These are phyloP conservation scores for Aphidius ervi DNA, from an alignment of 1,140 invertebrate genomes.

Conservation along the genomic window DNA sequence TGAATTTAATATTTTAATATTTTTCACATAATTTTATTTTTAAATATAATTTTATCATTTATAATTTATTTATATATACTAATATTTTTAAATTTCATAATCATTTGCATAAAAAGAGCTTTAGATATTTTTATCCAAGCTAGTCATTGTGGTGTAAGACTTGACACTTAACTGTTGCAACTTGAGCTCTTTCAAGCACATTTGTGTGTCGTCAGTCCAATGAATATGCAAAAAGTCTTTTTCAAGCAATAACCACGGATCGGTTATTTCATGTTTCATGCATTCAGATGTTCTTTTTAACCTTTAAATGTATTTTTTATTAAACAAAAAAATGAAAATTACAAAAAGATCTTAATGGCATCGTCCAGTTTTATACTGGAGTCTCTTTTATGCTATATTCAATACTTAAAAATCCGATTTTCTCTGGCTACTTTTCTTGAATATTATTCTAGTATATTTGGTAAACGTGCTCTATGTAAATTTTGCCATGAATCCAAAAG, in stretches of 20 bases:
- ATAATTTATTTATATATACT: too few species aligned
- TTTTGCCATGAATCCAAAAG: conserved; percentile 5
- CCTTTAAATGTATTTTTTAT: conserved; percentile 13
- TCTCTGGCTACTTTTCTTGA: conserved; percentile 8
- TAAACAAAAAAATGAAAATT: conserved; percentile 2
- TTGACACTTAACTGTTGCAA: too few species aligned
- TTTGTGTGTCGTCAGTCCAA: conserved; percentile 19
- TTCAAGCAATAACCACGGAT: conserved; percentile 7
- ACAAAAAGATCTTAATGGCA: conserved; percentile 3
- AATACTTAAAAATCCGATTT: conserved; percentile 19
- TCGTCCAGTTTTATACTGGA: conserved; percentile 10
- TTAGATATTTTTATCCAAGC: too few species aligned
- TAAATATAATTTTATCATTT: too few species aligned
- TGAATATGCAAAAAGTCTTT: conserved; percentile 37
- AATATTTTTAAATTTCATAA: too few species aligned
- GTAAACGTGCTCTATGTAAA: conserved; percentile 14
- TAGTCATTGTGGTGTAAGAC: too few species aligned
- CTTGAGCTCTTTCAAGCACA: too few species aligned
- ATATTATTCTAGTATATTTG: conserved; percentile 16
- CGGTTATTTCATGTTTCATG: conserved; percentile 33
- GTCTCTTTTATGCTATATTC: neutral
- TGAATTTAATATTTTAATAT: too few species aligned
- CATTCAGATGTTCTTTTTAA: conserved; percentile 40
- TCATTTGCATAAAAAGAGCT: too few species aligned
- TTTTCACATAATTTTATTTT: too few species aligned